These are phyloP conservation scores for Peromyscus attwateri DNA, from an alignment of 2,797 vertebrate genomes.

Conservation along the genomic window DNA sequence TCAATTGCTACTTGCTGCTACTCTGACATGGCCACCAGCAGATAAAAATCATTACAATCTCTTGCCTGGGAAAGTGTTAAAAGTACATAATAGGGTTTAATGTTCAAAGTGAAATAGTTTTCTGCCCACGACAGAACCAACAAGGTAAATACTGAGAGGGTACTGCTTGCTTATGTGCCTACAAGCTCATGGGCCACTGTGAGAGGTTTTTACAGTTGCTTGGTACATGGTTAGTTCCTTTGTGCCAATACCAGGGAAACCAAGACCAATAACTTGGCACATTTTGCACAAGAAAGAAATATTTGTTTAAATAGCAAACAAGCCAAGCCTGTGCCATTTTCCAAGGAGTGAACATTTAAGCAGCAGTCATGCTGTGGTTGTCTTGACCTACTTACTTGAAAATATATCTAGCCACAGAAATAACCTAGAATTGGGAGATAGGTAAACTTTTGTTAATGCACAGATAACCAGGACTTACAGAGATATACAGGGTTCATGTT, in stretches of 20 bases:
- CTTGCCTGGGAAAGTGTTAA: neutral
- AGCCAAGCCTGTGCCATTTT: neutral
- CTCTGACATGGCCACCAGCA: too few relatives aligned
- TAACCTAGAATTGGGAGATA: conserved; percentile 46
- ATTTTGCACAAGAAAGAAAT: neutral
- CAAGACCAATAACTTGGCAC: neutral
- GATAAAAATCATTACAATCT: neutral
- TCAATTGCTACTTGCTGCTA: too few relatives aligned
- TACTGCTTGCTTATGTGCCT: neutral
- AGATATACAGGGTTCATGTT: neutral
- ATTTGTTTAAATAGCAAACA: conserved; percentile 16
- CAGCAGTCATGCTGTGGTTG: neutral
- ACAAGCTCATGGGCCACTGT: neutral
- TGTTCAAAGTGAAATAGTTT: neutral
- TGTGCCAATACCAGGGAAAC: neutral
- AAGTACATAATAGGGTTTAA: neutral
- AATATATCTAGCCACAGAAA: conserved; percentile 61
- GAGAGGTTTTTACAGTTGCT: neutral
- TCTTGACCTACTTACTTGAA: conserved; percentile 60
- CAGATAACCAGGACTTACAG: conserved; percentile 14
- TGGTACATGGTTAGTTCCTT: neutral
- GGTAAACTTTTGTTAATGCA: neutral
- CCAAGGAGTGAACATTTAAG: neutral
- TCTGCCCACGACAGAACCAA: neutral
- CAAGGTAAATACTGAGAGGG: neutral